Base-by-base conservation (phyloP, 2,888 invertebrate species). In the Mycalesis mineus region DNA sequence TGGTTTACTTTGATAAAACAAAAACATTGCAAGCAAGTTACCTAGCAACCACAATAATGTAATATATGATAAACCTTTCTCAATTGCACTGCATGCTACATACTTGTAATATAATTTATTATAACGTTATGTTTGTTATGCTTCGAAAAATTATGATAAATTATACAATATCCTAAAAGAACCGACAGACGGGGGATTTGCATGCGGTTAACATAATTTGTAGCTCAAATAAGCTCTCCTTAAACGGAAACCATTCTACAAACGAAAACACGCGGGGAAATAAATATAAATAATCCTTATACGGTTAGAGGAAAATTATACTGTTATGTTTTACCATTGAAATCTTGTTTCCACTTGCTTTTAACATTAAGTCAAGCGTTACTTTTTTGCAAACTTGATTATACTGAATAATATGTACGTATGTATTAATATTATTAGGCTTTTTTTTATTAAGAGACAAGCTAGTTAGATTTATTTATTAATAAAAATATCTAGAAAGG, bases 151-250 rank as follows among this genome's bases (percentile, higher is more conserved):
- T 15, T 54, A 45, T 40, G 54, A 14, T 47, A 47, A 47, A 39
- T 54, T 47, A 45, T 47, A 54, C 54, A 45, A 44, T 54, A 47
- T 45, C 39, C 37, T 54, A 47, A 57, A 52, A 48, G 37, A 33
- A 8, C 33, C 39, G 39, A 47, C 42, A 41, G 40, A 31, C 47
- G 45, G 29, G 31, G 28, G 39, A 52, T 57, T 57, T 57, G 52
- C 57, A 57, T 57, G 31, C 15, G 40, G 22, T 57, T 53, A 52
- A 14, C 57, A 57, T 57, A 52, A 52, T 52, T 41, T 52, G 52
- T 44, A 40, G 41, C 52, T 45, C 33, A 36, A 33, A 52, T 53
- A 52, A 57, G 51, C 50, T 37, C 39, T 44, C 51, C 37, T 47
- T 52, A 50, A 56, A 37, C 33, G 4, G 14, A n/a, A 50, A 37